These are phyloP conservation scores for Notamacropus eugenii DNA, from an alignment of 2,797 vertebrate genomes.

Conservation along the genomic window DNA sequence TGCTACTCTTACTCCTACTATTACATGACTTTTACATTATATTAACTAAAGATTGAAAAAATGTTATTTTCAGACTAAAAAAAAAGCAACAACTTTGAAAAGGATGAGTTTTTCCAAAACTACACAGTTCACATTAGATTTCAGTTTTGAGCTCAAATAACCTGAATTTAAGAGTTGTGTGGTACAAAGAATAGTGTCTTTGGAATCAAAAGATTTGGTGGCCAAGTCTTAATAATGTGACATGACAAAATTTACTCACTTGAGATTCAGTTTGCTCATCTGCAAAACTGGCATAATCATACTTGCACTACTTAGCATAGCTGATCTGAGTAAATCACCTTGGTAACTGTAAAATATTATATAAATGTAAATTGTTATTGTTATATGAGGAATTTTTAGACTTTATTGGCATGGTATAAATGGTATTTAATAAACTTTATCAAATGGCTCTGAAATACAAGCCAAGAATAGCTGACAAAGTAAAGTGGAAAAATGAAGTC, in stretches of 20 bases:
- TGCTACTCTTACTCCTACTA: not conserved
- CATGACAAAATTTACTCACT: not conserved
- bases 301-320: not conserved
- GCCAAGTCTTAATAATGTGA: not conserved
- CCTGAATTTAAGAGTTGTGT: not conserved
- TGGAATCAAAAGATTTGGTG: not conserved
- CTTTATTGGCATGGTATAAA: not conserved
- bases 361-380: not conserved
- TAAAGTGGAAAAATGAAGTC: not conserved
- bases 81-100: not conserved
- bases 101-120: not conserved
- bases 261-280: not conserved
- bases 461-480: not conserved
- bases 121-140: not conserved
- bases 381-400: not conserved
- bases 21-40: conserved; percentile 1
- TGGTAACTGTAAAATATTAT: not conserved
- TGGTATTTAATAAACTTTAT: not conserved
- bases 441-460: not conserved
- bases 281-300: not conserved
- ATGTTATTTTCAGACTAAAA: not conserved
- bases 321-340: not conserved
- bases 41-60: not conserved
- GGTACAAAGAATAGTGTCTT: not conserved
- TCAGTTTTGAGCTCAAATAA: not conserved